Conservation (phyloP, 2,888 invertebrate species). For the Trilocha varians region DNA sequence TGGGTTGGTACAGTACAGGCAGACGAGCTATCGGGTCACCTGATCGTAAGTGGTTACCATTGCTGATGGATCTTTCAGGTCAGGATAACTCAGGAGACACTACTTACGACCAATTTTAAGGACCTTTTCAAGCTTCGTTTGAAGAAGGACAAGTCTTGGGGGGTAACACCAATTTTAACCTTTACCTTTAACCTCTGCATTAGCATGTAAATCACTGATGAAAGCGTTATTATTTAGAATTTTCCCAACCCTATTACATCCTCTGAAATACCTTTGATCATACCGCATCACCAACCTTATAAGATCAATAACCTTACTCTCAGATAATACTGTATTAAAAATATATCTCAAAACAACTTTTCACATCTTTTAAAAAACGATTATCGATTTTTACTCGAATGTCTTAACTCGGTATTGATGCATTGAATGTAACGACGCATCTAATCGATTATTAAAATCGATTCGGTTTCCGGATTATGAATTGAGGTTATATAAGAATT, state of each 20-base stretch:
- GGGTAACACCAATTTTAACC: too few species aligned
- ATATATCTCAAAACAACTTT: background rate
- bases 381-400: slow-evolving; percentile 18
- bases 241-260: background rate
- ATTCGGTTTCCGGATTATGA: background rate
- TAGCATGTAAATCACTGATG: too few species aligned
- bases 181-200: too few species aligned
- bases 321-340: background rate
- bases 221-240: too few species aligned
- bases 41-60: too few species aligned
- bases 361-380: background rate
- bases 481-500: background rate
- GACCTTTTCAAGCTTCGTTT: too few species aligned
- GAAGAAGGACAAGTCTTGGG: too few species aligned
- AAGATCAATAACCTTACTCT: slow-evolving; percentile 17
- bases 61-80: too few species aligned
- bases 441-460: slow-evolving; percentile 2
- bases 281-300: slow-evolving; percentile 12
- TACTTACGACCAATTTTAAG: too few species aligned
- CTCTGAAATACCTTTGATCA: slow-evolving; percentile 29
- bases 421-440: slow-evolving; percentile 2
- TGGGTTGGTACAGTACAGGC: too few species aligned
- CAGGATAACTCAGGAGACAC: too few species aligned
- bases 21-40: too few species aligned
- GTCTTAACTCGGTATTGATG: slow-evolving; percentile 26